These are phyloP conservation scores for Ciona savignyi DNA, from an alignment of 23 tunicate species.

Conservation along the genomic window DNA sequence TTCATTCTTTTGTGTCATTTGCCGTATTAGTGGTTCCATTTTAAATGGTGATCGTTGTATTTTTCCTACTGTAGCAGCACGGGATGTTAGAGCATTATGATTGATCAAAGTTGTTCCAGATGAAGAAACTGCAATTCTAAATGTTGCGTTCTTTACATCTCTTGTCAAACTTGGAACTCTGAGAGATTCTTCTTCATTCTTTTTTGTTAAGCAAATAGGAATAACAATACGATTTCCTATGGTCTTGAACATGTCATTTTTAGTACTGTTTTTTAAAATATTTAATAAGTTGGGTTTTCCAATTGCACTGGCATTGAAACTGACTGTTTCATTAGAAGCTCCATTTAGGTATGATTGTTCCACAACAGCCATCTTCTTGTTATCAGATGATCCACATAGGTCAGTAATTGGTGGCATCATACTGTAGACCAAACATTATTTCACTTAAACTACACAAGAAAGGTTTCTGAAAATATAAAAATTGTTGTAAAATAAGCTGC, in stretches of 20 bases:
- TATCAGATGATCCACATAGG: neutral
- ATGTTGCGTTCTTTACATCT: constrained; percentile 13
- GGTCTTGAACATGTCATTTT: constrained; percentile 32
- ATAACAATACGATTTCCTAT: constrained; percentile 61
- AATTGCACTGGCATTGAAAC: neutral
- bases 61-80: neutral
- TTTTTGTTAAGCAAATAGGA: constrained; percentile 21
- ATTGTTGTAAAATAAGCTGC: too few species aligned
- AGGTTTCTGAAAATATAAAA: too few species aligned
- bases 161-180: neutral
- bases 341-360: neutral
- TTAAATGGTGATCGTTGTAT: neutral
- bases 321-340: neutral
- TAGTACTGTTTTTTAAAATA: constrained; percentile 12
- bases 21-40: neutral
- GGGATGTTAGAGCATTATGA: neutral
- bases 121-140: constrained; percentile 24
- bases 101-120: neutral
- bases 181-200: neutral
- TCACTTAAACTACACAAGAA: too few species aligned
- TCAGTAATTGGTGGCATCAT: neutral
- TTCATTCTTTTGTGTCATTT: neutral
- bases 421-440: neutral
- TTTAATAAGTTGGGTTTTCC: constrained; percentile 4
- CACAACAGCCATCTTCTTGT: neutral